Base-by-base conservation (phyloP, 2,888 invertebrate species). In the Epistrophe grossulariae region DNA sequence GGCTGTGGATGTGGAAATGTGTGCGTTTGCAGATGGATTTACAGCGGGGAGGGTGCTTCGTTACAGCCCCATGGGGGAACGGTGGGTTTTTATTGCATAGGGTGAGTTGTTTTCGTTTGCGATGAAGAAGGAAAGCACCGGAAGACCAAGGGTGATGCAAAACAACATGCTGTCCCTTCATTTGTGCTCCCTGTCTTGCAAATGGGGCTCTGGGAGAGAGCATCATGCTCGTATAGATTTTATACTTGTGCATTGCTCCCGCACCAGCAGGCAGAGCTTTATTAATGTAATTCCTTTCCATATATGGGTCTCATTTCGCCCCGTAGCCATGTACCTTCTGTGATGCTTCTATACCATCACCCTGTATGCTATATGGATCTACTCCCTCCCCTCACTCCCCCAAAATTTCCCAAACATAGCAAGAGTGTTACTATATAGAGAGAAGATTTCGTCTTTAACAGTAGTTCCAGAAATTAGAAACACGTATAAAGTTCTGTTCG, bases 211-310 rank as follows among this genome's bases (percentile, higher is more conserved):
- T 76, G 74, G 68, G 71, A 76, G 64, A 76, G 72, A 60, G 72
- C 77, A 73, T 73, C 45, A 10, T 38, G 8, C 15, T 28, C 15
- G 50, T 24, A 24, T 24, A 24, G 24, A 24, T 3, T n/a, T n/a
- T 28, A 76, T 62, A 71, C 70, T 83, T 84, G 76, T 82, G 83
- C 81, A 85, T 78, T 81, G 85, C 81, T 85, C 81, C 85, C 81
- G 68, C 74, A 79, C 83, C 79, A 87, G 70, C 83, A 83, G 82
- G 79, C 79, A 84, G 79, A 76, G 79, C 87, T 87, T 83, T 87
- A 87, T 87, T 83, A 87, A 87, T 83, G 87, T 87, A 87, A 87
- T 87, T 87, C 87, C 87, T 87, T 88, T 80, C 79, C 84, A 88
- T 88, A 88, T 88, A 88, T 88, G 88, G 84, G 84, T 84, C 80